A percentile compares a stretch with the other conserved stretches of the same genome.
These are phyloP conservation scores for Brachylomia viminalis DNA, from an alignment of 2,888 invertebrate species.

Conservation along the genomic window DNA sequence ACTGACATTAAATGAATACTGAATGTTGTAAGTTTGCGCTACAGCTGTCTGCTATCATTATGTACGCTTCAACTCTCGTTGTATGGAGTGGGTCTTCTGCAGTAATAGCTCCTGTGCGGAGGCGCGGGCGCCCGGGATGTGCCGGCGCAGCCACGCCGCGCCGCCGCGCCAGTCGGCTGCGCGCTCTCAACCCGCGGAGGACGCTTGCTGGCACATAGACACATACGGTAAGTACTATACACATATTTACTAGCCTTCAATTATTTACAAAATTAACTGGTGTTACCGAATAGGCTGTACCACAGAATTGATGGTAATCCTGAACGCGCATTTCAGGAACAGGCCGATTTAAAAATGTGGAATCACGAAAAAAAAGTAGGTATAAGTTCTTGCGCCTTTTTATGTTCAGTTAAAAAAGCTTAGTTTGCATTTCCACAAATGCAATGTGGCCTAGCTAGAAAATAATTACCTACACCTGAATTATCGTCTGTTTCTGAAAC, in stretches of 20 bases:
- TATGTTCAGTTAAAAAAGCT: conserved; percentile 10
- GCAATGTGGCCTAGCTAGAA: not conserved
- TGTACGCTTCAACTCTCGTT: not conserved
- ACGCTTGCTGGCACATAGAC: conserved; percentile 47
- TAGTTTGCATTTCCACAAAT: conserved; percentile 10
- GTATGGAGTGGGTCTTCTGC: conserved; percentile 46
- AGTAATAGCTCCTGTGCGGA: conserved; percentile 3
- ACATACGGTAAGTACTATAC: conserved; percentile 59
- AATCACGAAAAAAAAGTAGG: not conserved
- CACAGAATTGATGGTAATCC: not conserved
- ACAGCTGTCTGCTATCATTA: not conserved
- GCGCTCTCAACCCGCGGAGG: conserved; percentile 69
- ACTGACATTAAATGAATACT: not conserved
- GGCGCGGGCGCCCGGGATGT: conserved; percentile 32
- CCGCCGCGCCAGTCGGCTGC: conserved; percentile 71
- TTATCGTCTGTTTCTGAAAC: not conserved
- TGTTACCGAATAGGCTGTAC: not conserved
- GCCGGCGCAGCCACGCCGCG: conserved; percentile 36
- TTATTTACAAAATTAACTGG: not conserved
- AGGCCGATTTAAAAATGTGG: not conserved
- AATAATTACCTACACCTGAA: not conserved
- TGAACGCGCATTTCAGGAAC: not conserved
- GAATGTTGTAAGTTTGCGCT: not conserved
- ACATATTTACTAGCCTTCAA: not conserved
- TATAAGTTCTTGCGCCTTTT: conserved; percentile 6